These are phyloP conservation scores for Cheilosia urbana DNA, from an alignment of 2,888 invertebrate species.

Conservation along the genomic window DNA sequence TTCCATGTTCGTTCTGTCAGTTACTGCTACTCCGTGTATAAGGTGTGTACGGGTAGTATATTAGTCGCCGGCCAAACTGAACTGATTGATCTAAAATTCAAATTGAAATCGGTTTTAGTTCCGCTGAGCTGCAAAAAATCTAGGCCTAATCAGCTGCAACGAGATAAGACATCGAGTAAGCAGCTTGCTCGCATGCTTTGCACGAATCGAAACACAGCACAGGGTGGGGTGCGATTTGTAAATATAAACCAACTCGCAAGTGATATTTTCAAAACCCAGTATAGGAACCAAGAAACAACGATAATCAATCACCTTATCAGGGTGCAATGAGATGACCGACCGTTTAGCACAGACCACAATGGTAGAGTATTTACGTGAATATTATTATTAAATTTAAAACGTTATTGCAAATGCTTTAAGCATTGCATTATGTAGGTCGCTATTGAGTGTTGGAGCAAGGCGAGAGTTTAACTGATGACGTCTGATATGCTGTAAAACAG, in stretches of 20 bases:
- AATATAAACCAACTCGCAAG: background rate
- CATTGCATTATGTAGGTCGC: background rate
- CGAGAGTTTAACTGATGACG: constrained; percentile 45
- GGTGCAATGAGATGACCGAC: constrained; percentile 47
- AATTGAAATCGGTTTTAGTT: constrained; percentile 69
- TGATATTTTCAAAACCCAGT: background rate
- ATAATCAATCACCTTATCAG: constrained; percentile 40
- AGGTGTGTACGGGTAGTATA: constrained; percentile 33
- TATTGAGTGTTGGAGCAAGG: background rate
- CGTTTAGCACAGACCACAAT: constrained; percentile 37
- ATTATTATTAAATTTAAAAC: constrained; percentile 22
- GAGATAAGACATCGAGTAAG: constrained; percentile 43
- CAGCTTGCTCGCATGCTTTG: constrained; percentile 3
- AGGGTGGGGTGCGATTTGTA: constrained; percentile 55
- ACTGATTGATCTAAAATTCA: constrained; percentile 72
- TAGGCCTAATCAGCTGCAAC: constrained; percentile 32
- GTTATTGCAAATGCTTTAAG: constrained; percentile 20
- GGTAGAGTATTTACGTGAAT: constrained; percentile 43
- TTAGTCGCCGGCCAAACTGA: constrained; percentile 56
- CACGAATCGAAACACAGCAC: constrained; percentile 19
- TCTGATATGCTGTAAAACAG: constrained; percentile 28
- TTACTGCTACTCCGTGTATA: background rate
- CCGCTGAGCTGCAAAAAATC: constrained; percentile 35
- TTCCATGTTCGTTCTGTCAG: constrained; percentile 50
- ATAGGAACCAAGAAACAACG: background rate